A percentile compares a stretch with the other conserved stretches of the same genome.
phyloP scores from a whole-genome alignment of 2,113 vertebrate genomes.

The Morone chrysops region DNA sequence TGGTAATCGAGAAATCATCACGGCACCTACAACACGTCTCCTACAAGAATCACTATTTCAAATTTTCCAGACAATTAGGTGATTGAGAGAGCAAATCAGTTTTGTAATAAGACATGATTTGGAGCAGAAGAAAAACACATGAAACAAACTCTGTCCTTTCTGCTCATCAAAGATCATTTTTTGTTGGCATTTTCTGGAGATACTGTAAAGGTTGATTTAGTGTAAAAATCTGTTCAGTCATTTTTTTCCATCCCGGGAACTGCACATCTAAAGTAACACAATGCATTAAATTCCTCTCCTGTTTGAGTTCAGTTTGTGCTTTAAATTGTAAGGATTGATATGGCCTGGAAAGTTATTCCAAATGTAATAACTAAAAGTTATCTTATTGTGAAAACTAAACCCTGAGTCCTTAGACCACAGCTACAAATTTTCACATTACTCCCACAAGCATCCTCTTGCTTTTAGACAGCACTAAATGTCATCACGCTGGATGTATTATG shows the following conservation, averaged over 20 bases:
- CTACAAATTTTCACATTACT: slow-evolving; percentile 27
- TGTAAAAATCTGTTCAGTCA: neutral
- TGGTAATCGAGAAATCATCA: slow-evolving; percentile 62
- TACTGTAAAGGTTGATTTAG: neutral
- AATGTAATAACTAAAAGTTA: neutral
- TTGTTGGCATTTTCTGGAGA: slow-evolving; percentile 3
- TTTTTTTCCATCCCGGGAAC: neutral
- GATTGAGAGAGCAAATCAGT: slow-evolving; percentile 69
- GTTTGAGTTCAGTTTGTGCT: neutral
- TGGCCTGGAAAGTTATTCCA: neutral
- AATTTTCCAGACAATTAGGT: slow-evolving; percentile 78
- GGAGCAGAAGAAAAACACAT: slow-evolving; percentile 54
- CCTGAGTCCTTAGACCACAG: neutral
- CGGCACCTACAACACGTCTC: slow-evolving; percentile 34
- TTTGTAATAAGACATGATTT: slow-evolving; percentile 70
- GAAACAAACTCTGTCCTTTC: slow-evolving; percentile 29
- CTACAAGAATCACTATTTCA: slow-evolving; percentile 59
- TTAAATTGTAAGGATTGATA: neutral
- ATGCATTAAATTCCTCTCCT: neutral
- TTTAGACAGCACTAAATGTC: slow-evolving; percentile 20
- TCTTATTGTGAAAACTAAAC: neutral
- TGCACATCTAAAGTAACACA: slow-evolving; percentile 11
- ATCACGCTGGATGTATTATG: slow-evolving; percentile 1
- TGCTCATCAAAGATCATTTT: neutral
- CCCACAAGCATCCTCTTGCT: neutral